Evolutionary conservation across 2,797 vertebrate species (phyloP).

Genomic region (Platyrinchus mystaceus): DNA sequence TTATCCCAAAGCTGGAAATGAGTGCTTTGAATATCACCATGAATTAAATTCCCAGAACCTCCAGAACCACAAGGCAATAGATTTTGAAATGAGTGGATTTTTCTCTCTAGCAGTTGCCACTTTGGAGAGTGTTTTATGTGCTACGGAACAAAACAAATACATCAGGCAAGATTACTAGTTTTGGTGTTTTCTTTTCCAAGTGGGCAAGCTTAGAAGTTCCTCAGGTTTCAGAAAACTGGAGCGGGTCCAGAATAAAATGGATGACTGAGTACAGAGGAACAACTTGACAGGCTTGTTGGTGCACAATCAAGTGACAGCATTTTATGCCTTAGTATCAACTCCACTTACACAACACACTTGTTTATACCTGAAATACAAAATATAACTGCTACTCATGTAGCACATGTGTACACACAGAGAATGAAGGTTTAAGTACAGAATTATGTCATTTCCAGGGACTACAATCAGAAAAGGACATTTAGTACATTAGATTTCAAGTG

Average conservation of each 20-base stretch:
- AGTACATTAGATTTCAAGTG: neutral
- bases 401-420: neutral
- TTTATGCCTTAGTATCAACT: neutral
- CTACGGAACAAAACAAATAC: neutral
- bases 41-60: neutral
- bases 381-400: neutral
- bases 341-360: neutral
- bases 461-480: neutral
- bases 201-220: neutral
- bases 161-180: neutral
- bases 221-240: neutral
- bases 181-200: neutral
- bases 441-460: neutral
- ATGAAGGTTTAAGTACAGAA: neutral
- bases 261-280: neutral
- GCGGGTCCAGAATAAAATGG: neutral
- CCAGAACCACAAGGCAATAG: neutral
- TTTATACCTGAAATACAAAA: conserved; percentile 1
- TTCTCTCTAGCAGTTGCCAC: neutral
- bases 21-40: neutral
- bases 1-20: neutral
- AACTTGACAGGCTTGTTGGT: neutral
- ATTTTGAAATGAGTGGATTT: neutral
- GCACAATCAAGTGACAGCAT: neutral
- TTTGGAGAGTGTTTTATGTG: neutral